phyloP scores from a whole-genome alignment of 2,113 vertebrate species.

The Microtus montanus region DNA sequence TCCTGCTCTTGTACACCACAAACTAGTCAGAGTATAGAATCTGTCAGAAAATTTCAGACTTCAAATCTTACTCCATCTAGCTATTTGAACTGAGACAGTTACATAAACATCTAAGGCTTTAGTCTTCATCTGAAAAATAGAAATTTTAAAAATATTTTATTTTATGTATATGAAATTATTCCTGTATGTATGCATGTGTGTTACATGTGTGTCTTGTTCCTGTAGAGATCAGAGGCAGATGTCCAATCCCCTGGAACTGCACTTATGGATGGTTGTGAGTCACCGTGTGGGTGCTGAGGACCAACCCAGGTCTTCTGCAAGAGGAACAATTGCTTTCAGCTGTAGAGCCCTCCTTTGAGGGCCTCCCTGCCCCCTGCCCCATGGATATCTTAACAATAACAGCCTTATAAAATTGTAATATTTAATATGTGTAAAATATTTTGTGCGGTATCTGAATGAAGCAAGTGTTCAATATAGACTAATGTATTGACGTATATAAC shows the following conservation, averaged over 20 bases:
- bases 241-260: neutral
- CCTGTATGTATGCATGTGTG: neutral
- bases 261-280: neutral
- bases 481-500: no score
- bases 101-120: neutral
- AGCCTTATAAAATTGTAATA: neutral
- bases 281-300: neutral
- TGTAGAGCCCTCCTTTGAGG: no score
- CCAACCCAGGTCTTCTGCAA: neutral
- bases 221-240: neutral
- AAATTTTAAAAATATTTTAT: neutral
- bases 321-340: neutral
- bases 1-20: neutral
- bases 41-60: neutral
- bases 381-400: neutral
- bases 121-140: conserved; percentile 30
- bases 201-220: neutral
- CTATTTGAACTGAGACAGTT: neutral
- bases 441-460: neutral
- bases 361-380: no score
- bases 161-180: neutral
- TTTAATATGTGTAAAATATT: neutral
- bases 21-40: neutral
- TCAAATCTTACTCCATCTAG: neutral
- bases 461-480: neutral